phyloP scores from a whole-genome alignment of 2,797 vertebrate species.

The Sylvilagus floridanus region DNA sequence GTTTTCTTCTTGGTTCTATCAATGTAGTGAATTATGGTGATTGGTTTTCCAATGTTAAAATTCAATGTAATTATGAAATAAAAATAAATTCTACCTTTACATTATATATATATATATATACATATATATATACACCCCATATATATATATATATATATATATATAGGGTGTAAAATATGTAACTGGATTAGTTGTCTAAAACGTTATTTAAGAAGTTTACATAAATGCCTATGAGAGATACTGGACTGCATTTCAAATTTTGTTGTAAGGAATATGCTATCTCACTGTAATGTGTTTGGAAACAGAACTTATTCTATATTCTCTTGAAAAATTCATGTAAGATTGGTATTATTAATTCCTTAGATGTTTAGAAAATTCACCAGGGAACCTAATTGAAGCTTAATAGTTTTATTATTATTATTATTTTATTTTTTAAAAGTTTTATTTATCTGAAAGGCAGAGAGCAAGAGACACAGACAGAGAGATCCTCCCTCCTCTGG shows the following conservation, averaged over 20 bases:
- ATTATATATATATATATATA: background rate
- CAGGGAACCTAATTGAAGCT: background rate
- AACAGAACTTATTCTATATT: background rate
- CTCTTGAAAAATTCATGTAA: background rate
- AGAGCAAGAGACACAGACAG: too few species aligned
- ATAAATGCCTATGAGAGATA: background rate
- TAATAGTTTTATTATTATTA: too few species aligned
- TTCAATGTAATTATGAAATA: constrained; percentile 32
- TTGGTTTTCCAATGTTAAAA: background rate
- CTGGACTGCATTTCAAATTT: background rate
- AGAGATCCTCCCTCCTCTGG: too few species aligned
- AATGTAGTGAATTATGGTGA: background rate
- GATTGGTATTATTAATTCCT: background rate
- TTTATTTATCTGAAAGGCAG: too few species aligned
- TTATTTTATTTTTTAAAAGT: too few species aligned
- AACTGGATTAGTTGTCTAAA: background rate
- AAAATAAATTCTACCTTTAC: background rate
- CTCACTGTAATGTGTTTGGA: background rate
- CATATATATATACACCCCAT: too few species aligned
- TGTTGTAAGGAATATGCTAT: background rate
- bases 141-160: background rate
- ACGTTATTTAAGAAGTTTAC: background rate
- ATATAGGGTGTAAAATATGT: too few species aligned
- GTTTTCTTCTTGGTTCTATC: constrained; percentile 10
- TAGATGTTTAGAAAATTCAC: constrained; percentile 19